Percentiles rank a stretch among this genome's conserved stretches.
These are phyloP conservation scores for Carollia perspicillata DNA, from an alignment of 2,113 vertebrate species.

Conservation along the genomic window DNA sequence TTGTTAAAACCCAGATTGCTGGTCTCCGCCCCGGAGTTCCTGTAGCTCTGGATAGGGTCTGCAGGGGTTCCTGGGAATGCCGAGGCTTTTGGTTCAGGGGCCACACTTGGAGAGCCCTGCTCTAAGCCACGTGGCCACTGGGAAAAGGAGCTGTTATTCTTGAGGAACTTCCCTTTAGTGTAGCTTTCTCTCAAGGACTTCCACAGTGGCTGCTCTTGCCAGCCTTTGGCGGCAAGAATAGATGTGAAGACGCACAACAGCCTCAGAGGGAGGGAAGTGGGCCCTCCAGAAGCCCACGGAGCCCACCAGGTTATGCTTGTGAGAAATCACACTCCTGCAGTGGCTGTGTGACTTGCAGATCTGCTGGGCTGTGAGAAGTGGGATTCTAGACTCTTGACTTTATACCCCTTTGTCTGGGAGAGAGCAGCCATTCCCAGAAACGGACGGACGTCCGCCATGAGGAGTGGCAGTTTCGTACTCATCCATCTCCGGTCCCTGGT, in stretches of 20 bases:
- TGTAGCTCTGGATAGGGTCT: background rate
- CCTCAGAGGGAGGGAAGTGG: accelerated
- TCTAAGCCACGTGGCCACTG: background rate
- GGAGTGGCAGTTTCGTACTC: background rate
- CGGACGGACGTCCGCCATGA: accelerated
- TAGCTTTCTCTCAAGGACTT: background rate
- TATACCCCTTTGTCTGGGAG: background rate
- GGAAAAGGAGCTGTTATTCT: background rate
- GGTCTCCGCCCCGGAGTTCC: background rate
- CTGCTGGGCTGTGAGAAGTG: background rate
- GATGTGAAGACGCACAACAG: accelerated
- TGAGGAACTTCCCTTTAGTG: background rate
- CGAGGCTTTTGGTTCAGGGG: background rate
- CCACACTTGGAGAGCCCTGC: background rate
- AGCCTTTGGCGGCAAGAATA: background rate
- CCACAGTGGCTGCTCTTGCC: background rate
- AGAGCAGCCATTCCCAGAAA: background rate
- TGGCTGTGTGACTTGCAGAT: background rate
- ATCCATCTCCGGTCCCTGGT: accelerated
- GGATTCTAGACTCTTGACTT: background rate
- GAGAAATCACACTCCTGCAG: background rate
- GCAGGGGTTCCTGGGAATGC: background rate
- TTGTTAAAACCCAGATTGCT: background rate
- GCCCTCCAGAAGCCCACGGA: background rate
- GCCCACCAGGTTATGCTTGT: background rate